Evolutionary conservation across 2,113 vertebrate genomes (phyloP).

Genomic region (Tyrannus savana): DNA sequence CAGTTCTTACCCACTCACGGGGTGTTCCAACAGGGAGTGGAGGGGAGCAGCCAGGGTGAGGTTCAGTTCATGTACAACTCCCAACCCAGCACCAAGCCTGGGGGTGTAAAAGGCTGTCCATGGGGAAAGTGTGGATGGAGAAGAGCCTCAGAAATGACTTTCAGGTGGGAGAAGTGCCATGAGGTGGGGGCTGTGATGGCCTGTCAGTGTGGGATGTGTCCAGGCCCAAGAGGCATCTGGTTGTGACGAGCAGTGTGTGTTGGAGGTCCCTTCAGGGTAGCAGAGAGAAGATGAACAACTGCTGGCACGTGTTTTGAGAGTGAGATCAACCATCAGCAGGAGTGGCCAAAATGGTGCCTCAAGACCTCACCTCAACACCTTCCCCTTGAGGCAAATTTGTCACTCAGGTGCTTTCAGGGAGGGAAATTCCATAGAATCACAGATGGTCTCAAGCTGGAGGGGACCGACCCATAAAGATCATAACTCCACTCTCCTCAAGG

Average conservation of each 20-base stretch:
- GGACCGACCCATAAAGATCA: not conserved
- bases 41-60: not conserved
- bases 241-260: too few relatives aligned
- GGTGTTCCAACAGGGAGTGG: not conserved
- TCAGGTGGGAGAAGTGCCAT: not conserved
- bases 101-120: not conserved
- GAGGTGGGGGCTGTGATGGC: not conserved
- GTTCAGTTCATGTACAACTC: not conserved
- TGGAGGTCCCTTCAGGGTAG: not conserved
- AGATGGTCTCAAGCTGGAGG: not conserved
- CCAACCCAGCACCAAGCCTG: not conserved
- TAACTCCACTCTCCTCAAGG: not conserved
- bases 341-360: not conserved
- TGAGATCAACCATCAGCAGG: not conserved
- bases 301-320: not conserved
- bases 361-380: not conserved
- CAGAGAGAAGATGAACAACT: not conserved
- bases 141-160: not conserved
- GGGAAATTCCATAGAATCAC: not conserved
- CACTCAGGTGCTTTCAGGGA: not conserved
- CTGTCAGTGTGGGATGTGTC: not conserved
- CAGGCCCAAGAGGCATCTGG: not conserved
- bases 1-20: not conserved
- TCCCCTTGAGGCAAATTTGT: not conserved
- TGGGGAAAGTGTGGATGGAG: accelerated